A percentile compares a stretch with the other conserved stretches of the same genome.
These are phyloP conservation scores for Acanthisitta chloris DNA, from an alignment of 2,113 vertebrate species.

Conservation along the genomic window DNA sequence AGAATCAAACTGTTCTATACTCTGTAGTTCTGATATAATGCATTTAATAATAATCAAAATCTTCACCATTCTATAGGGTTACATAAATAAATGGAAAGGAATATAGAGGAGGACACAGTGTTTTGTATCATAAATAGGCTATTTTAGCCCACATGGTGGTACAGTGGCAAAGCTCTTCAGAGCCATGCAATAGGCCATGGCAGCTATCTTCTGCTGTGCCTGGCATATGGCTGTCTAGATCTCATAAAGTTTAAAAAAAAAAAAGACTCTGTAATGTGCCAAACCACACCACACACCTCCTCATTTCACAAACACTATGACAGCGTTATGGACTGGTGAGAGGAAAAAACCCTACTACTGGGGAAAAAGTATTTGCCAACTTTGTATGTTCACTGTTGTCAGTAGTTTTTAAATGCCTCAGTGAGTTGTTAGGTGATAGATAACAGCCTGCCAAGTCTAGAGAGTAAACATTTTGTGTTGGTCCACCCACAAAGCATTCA, in stretches of 20 bases:
- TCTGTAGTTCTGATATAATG: background rate
- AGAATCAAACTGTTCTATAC: background rate
- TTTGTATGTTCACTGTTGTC: background rate
- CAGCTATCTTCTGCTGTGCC: background rate
- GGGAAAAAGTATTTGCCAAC: background rate
- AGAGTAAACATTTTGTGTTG: constrained; percentile 3
- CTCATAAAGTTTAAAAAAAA: background rate
- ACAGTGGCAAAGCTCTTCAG: background rate
- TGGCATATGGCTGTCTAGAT: background rate
- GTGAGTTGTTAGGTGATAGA: constrained; percentile 26
- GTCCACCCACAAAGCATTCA: background rate
- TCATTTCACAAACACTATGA: background rate
- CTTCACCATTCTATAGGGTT: background rate
- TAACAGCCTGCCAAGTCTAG: background rate
- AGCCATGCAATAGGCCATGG: background rate
- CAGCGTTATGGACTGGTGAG: background rate
- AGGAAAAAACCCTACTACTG: background rate
- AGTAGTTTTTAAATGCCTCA: background rate
- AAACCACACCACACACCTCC: background rate
- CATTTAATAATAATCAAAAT: background rate
- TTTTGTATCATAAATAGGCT: background rate
- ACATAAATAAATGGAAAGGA: background rate
- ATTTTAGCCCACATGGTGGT: background rate
- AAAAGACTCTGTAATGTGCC: background rate
- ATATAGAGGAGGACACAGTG: background rate